Base-by-base conservation (phyloP, 1,140 invertebrate species). In the Bombus soroeensis region DNA sequence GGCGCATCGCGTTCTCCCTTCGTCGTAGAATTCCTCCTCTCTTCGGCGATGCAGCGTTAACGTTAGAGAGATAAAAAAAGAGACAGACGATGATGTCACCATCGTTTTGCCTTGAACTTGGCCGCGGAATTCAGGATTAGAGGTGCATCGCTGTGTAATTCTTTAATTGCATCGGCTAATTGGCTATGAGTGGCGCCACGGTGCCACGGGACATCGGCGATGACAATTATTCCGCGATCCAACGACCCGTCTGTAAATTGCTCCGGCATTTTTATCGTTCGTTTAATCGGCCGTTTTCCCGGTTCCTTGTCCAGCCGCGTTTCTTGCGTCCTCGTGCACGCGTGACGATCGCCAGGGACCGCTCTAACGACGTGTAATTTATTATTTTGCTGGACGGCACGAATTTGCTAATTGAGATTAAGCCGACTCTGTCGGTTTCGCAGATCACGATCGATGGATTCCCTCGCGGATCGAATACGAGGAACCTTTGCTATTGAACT, bases 131-230 rank as follows among this genome's bases (percentile, higher is more conserved):
- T 66, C 81, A 32, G 86, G 75, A 90, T 83, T 81, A 81, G 87
- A 83, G 81, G 37, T 68, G 62, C 37, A 70, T 28, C 80, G 66
- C 15, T 57, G 86, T 89, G 92, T 94, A 95, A 95, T 95, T 95
- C 94, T 93, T 94, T 95, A 95, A 95, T 94, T 93, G 92, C 93
- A 88, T 68, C 88, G 90, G 91, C 94, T 95, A 95, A 95, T 95
- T 94, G 94, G 94, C 78, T 57, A 89, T 92, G 92, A 93, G 92
- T 94, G 93, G 94, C 93, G 94, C 93, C 94, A 93, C 89, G 87
- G 47, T 92, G 90, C 89, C 87, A 91, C 86, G 87, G 86, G 89
- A 88, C 89, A 91, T 86, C 74, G 62, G 87, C 92, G 92, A 91
- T 93, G 88, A 88, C 88, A 92, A 94, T 93, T 92, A 92, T 92